A percentile compares a stretch with the other conserved stretches of the same genome.
phyloP scores from a whole-genome alignment of 2,888 invertebrate genomes.

The Scaptomyza caliginosa region DNA sequence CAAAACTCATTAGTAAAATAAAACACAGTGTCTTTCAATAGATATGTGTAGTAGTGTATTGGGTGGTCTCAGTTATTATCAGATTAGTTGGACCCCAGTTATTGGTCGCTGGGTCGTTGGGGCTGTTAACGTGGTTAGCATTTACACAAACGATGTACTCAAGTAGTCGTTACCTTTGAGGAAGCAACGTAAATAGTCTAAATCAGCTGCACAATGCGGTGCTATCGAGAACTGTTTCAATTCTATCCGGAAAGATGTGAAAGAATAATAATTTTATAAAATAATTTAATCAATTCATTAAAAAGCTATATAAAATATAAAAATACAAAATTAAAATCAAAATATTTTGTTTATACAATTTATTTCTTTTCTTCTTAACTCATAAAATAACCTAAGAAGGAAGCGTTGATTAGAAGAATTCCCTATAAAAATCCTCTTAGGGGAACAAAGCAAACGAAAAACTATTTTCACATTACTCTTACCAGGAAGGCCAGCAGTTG shows the following conservation, averaged over 20 bases:
- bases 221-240: slow-evolving; percentile 82
- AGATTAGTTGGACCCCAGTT: slow-evolving; percentile 33
- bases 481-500: slow-evolving; percentile 80
- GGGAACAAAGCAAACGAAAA: not conserved
- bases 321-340: not conserved
- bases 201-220: slow-evolving; percentile 83
- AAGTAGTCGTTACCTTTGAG: slow-evolving; percentile 82
- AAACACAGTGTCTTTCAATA: slow-evolving; percentile 7
- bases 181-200: slow-evolving; percentile 84
- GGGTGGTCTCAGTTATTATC: slow-evolving; percentile 14
- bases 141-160: slow-evolving; percentile 25
- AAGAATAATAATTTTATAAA: slow-evolving; percentile 9
- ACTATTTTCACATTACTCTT: slow-evolving; percentile 35
- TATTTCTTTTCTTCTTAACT: no score
- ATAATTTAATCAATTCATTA: slow-evolving; percentile 1
- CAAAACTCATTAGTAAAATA: slow-evolving; percentile 51
- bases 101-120: slow-evolving; percentile 3
- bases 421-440: no score
- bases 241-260: slow-evolving; percentile 59
- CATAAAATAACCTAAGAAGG: no score
- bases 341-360: not conserved
- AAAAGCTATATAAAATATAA: not conserved
- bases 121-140: slow-evolving; percentile 57
- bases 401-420: no score
- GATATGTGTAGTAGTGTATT: not conserved